Base-by-base conservation (phyloP, 2,888 invertebrate genomes). In the Trichacis sp. region DNA sequence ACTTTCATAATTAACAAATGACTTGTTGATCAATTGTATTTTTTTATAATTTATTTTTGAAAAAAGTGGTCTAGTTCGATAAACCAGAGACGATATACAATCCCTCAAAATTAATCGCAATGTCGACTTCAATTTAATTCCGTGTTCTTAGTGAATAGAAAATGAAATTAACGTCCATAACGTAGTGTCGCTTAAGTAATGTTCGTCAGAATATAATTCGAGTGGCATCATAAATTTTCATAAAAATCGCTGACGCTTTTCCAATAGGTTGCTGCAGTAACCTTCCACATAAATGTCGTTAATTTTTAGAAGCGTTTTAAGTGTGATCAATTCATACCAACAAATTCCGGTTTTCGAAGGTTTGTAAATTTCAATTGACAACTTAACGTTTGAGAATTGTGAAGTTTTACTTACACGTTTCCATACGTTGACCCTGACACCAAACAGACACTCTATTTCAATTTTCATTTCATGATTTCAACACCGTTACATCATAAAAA, bases 21-120 rank as follows among this genome's bases (percentile, higher is more conserved):
- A n/a, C n/a, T n/a, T n/a, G n/a, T n/a, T n/a, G n/a, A n/a, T n/a
- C n/a, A n/a, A n/a, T n/a, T n/a, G n/a, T n/a, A n/a, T n/a, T n/a
- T n/a, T n/a, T n/a, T n/a, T n/a, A n/a, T n/a, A n/a, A n/a, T n/a
- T n/a, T n/a, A n/a, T n/a, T n/a, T n/a, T n/a, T n/a, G n/a, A n/a
- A n/a, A n/a, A n/a, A n/a, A n/a, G n/a, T 54, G 64, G 69, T 64
- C 73, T 70, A 61, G 77, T 74, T 77, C 76, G 76, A 76, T 70
- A 70, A 70, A 70, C 70, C 70, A 65, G 68, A 68, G 56, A 47
- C 81, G 80, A 81, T 81, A 81, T 80, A 80, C 81, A 81, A 67
- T 79, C 81, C 79, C 74, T 71, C 71, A 57, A 38, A 29, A 47
- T 52, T 52, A 43, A 59, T 17, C 45, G 47, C 48, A 60, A 54